phyloP scores from a whole-genome alignment of 2,113 vertebrate genomes.

The Junco hyemalis region DNA sequence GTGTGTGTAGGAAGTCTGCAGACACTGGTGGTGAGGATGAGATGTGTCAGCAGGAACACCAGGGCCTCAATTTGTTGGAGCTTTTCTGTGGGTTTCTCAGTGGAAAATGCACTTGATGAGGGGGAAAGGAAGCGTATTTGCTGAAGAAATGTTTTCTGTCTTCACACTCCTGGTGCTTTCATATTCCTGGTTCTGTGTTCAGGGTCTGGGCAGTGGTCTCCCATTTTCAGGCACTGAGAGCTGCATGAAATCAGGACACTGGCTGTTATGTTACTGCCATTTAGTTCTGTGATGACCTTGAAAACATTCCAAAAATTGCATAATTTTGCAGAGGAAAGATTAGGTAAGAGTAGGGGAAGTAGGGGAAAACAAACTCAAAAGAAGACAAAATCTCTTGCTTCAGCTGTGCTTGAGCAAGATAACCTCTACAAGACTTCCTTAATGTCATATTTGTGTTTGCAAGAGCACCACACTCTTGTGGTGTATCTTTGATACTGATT shows the following conservation, averaged over 20 bases:
- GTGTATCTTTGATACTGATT: background rate
- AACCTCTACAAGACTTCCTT: background rate
- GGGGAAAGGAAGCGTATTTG: background rate
- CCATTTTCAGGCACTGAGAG: background rate
- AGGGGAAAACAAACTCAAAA: background rate
- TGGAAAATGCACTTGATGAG: background rate
- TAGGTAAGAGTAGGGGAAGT: background rate
- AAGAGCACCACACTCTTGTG: background rate
- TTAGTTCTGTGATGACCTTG: background rate
- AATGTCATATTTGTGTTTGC: background rate
- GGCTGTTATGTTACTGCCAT: background rate
- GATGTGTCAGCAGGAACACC: background rate
- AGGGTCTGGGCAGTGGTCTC: background rate
- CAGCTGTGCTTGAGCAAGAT: background rate
- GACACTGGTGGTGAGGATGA: background rate
- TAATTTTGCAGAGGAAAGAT: background rate
- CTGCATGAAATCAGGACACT: background rate
- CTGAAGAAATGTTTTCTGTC: background rate
- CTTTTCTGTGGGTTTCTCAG: background rate
- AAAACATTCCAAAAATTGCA: background rate
- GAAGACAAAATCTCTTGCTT: background rate
- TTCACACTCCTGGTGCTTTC: background rate
- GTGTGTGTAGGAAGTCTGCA: background rate
- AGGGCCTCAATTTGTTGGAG: background rate
- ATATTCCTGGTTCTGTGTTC: background rate